phyloP scores from a whole-genome alignment of 2,797 vertebrate genomes.

The Artibeus jamaicensis region DNA sequence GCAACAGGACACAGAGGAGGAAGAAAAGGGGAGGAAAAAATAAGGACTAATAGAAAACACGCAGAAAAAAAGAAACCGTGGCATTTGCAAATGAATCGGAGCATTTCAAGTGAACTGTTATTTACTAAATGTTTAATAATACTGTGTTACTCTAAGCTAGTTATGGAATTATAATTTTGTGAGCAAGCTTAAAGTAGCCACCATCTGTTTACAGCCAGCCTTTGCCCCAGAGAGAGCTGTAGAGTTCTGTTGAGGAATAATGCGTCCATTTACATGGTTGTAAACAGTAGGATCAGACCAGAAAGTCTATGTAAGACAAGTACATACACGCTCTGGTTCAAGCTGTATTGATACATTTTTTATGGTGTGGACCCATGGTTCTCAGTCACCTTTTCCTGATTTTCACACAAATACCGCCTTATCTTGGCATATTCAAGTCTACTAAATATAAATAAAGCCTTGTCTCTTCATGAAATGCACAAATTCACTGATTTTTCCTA shows the following conservation, averaged over 20 bases:
- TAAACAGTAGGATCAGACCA: not conserved
- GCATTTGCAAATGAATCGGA: not conserved
- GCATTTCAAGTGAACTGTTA: not conserved
- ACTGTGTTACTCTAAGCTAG: not conserved
- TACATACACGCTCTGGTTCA: not conserved
- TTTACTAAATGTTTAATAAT: conserved; percentile 14
- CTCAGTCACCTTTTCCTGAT: not conserved
- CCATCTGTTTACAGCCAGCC: not conserved
- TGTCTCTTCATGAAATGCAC: not conserved
- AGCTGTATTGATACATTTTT: not conserved
- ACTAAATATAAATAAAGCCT: not conserved
- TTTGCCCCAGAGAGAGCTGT: not conserved
- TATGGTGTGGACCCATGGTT: not conserved
- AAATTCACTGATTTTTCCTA: not conserved
- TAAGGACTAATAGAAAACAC: not conserved
- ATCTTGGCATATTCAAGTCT: not conserved
- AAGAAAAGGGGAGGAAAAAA: not conserved
- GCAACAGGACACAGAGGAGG: not conserved
- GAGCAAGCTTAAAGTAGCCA: not conserved
- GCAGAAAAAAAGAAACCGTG: not conserved
- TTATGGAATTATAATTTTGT: not conserved
- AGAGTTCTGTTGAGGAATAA: not conserved
- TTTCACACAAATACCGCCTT: not conserved
- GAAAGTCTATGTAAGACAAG: not conserved
- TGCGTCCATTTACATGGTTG: not conserved